phyloP scores from a whole-genome alignment of 2,888 invertebrate genomes.

The Gryllus longicercus region DNA sequence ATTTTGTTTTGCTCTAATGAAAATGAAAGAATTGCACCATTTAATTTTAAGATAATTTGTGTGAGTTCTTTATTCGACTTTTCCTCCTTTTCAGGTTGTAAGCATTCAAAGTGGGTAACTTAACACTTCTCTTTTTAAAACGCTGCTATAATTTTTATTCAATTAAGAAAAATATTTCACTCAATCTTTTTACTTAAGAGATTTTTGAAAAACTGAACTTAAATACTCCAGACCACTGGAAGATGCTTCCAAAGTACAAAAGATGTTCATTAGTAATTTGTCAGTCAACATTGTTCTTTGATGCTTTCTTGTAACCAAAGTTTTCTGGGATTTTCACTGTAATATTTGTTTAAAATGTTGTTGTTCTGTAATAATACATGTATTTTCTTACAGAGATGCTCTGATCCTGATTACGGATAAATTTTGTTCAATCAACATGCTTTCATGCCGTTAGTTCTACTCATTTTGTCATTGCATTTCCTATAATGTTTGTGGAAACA shows the following conservation, averaged over 20 bases:
- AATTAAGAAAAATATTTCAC: too few relatives aligned
- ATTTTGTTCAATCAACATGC: neutral
- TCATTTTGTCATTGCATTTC: neutral
- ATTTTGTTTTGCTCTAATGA: too few relatives aligned
- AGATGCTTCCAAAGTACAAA: neutral
- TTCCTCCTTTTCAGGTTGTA: neutral
- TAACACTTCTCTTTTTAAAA: neutral
- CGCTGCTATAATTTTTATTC: too few relatives aligned
- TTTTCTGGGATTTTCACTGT: neutral
- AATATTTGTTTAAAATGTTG: neutral
- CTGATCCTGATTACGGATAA: neutral
- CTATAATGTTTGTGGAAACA: neutral
- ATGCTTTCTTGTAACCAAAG: neutral
- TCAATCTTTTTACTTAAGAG: neutral
- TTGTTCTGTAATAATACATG: neutral
- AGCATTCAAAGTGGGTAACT: neutral
- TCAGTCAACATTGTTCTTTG: neutral
- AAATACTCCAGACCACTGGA: constrained; percentile 1
- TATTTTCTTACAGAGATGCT: constrained; percentile 1
- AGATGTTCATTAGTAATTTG: constrained; percentile 6
- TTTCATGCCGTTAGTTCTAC: neutral
- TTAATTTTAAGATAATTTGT: neutral
- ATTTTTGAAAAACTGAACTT: neutral
- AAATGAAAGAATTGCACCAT: too few relatives aligned
- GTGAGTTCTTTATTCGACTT: neutral